Percentiles rank a stretch among this genome's conserved stretches.
Conservation (phyloP, 2,797 vertebrate genomes). For the Sarcophilus harrisii region DNA sequence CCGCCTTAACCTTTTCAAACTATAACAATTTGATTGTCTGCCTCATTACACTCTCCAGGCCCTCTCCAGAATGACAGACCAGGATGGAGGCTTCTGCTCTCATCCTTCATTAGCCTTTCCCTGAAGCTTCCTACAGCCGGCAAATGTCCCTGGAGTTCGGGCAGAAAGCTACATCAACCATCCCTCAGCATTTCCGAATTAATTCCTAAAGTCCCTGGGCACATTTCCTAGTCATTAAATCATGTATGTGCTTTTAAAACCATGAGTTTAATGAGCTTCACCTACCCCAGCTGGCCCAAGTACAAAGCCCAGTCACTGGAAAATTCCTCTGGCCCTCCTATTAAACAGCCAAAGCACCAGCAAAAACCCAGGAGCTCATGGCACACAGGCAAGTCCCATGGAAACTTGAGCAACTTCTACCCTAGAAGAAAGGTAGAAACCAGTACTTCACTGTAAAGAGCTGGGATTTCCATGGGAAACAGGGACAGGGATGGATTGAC, state of each 20-base stretch:
- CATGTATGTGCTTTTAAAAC: constrained; percentile 36
- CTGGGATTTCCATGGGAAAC: not conserved
- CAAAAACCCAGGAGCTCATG: constrained; percentile 41
- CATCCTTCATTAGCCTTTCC: constrained; percentile 47
- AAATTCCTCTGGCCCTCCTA: constrained; percentile 14
- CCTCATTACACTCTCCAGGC: constrained; percentile 67
- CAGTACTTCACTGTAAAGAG: not conserved
- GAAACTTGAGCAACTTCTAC: not conserved
- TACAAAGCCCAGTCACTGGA: constrained; percentile 32
- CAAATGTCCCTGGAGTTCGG: constrained; percentile 8
- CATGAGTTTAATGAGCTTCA: constrained; percentile 32
- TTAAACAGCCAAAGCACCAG: not conserved
- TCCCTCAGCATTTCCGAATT: not conserved
- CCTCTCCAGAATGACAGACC: constrained; percentile 32
- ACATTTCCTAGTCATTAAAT: constrained; percentile 46
- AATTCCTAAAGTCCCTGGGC: not conserved
- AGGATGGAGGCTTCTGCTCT: not conserved
- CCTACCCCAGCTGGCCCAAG: not conserved
- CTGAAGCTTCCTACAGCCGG: constrained; percentile 17
- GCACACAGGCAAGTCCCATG: constrained; percentile 9
- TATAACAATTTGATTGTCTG: constrained; percentile 57
- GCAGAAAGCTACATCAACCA: constrained; percentile 4
- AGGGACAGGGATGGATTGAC: not conserved
- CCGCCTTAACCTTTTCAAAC: constrained; percentile 76
- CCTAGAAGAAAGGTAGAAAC: not conserved